Evolutionary conservation across 2,113 vertebrate genomes (phyloP).

Genomic region (Lathamus discolor): DNA sequence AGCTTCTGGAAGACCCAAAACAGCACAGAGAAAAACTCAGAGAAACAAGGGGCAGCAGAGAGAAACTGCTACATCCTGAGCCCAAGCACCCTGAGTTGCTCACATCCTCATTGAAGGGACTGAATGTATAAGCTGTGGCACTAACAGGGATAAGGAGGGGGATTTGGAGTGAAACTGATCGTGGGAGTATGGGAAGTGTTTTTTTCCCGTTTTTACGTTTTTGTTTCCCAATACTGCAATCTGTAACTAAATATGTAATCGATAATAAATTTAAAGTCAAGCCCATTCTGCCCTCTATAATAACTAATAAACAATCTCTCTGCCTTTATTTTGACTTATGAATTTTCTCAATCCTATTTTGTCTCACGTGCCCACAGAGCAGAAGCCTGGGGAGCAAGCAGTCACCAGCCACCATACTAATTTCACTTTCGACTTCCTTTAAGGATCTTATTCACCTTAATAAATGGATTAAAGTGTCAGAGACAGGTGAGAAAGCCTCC

Average conservation of each 20-base stretch:
- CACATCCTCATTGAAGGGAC: background rate
- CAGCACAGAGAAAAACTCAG: accelerated
- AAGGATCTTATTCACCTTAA: background rate
- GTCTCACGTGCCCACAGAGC: background rate
- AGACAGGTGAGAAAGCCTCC: background rate
- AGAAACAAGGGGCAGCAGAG: background rate
- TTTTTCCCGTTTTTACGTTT: background rate
- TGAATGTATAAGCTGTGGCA: background rate
- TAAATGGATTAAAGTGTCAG: background rate
- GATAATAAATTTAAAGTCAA: background rate
- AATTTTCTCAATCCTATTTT: background rate
- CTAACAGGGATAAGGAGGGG: background rate
- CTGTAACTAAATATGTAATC: background rate
- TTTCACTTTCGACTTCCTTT: background rate
- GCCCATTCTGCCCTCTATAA: background rate
- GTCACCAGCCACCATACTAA: no score
- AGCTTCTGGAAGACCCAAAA: background rate
- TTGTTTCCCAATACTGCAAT: background rate
- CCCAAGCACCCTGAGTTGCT: background rate
- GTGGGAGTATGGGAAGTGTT: background rate
- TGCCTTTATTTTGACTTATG: background rate
- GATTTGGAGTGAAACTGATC: background rate
- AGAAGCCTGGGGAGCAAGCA: background rate
- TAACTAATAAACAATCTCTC: background rate
- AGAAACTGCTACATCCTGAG: background rate